phyloP scores from a whole-genome alignment of 2,113 vertebrate genomes.

The Glaucidium brasilianum region DNA sequence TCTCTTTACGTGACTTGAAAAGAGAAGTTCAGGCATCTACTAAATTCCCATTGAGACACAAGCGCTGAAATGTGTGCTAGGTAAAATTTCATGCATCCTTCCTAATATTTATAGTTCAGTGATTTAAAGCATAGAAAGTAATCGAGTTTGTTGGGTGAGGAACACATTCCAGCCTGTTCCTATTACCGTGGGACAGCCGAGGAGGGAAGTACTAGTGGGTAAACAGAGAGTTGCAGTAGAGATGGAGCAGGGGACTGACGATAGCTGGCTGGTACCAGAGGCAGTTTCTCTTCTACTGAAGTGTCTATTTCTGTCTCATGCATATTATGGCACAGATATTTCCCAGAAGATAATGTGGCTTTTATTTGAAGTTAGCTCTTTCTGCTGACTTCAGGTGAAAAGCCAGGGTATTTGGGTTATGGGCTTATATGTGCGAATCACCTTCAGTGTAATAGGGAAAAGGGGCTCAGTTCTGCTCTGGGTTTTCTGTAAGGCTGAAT shows the following conservation, averaged over 20 bases:
- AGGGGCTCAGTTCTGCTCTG: neutral
- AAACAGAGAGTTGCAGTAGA: neutral
- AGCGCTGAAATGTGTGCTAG: neutral
- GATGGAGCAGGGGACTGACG: neutral
- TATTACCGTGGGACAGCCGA: neutral
- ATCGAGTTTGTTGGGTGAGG: neutral
- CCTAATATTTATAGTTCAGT: neutral
- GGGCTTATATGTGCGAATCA: neutral
- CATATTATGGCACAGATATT: conserved; percentile 25
- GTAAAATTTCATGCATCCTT: neutral
- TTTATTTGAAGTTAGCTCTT: conserved; percentile 20
- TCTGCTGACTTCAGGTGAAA: conserved; percentile 42
- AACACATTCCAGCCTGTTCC: neutral
- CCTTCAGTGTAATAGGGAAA: neutral
- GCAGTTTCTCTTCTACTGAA: neutral
- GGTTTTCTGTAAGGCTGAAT: neutral
- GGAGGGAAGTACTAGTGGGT: neutral
- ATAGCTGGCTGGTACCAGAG: neutral
- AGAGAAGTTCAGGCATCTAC: neutral
- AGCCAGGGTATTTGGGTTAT: neutral
- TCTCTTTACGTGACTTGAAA: conserved; percentile 3
- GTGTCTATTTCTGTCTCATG: conserved; percentile 46
- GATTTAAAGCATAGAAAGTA: neutral
- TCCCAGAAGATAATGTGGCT: conserved; percentile 39
- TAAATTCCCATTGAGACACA: neutral